Conservation (phyloP, 2,113 vertebrate species). For the Apus apus region DNA sequence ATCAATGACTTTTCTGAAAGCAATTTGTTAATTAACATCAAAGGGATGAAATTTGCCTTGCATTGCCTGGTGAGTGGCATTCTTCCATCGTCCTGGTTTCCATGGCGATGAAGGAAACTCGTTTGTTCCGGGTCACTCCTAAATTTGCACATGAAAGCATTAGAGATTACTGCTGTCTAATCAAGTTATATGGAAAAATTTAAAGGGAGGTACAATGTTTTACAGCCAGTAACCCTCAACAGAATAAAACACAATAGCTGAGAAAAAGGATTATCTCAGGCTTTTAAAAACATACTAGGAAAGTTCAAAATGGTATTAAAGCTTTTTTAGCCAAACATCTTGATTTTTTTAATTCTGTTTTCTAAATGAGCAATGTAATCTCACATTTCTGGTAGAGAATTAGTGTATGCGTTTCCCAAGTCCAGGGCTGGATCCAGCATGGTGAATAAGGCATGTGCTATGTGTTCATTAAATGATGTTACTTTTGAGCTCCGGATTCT, state of each 20-base stretch:
- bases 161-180: slow-evolving; percentile 84
- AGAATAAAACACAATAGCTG: slow-evolving; percentile 75
- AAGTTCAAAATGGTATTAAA: slow-evolving; percentile 71
- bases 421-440: slow-evolving; percentile 65
- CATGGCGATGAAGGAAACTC: slow-evolving; percentile 80
- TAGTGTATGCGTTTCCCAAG: slow-evolving; percentile 63
- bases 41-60: slow-evolving; percentile 83
- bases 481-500: slow-evolving; percentile 70
- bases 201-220: slow-evolving; percentile 78
- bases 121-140: slow-evolving; percentile 82
- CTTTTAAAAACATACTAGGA: slow-evolving; percentile 70
- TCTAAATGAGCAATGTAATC: slow-evolving; percentile 68
- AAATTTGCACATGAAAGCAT: slow-evolving; percentile 85
- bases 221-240: slow-evolving; percentile 72
- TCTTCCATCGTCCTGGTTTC: slow-evolving; percentile 84
- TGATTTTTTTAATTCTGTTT: slow-evolving; percentile 37
- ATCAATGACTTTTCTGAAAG: slow-evolving; percentile 80
- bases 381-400: slow-evolving; percentile 73
- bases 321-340: slow-evolving; percentile 58
- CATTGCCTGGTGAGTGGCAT: slow-evolving; percentile 83
- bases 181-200: slow-evolving; percentile 85
- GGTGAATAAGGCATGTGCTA: slow-evolving; percentile 67
- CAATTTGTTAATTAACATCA: slow-evolving; percentile 87
- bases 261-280: slow-evolving; percentile 73
- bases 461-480: slow-evolving; percentile 77